phyloP scores from a whole-genome alignment of 2,113 vertebrate species.

The Sceloporus tristichus region DNA sequence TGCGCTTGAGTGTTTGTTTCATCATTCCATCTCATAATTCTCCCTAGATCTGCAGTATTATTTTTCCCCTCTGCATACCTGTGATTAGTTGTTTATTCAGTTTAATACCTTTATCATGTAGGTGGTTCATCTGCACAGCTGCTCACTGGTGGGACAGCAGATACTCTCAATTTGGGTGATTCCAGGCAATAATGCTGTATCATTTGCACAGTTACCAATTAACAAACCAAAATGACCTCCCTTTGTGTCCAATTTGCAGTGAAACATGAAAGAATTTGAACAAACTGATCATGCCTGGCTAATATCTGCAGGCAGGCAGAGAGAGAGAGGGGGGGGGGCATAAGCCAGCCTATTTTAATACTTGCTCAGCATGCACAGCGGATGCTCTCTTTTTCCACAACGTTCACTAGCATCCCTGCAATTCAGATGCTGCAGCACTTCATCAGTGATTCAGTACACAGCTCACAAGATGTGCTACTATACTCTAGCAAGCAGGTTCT shows the following conservation, averaged over 20 bases:
- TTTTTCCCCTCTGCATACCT: neutral
- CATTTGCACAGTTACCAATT: slow-evolving; percentile 19
- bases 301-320: slow-evolving; percentile 2
- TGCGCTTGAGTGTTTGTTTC: slow-evolving; percentile 5
- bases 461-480: slow-evolving; percentile 75
- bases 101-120: slow-evolving; percentile 61
- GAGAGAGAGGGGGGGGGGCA: neutral
- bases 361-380: slow-evolving; percentile 68
- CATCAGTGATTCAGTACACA: slow-evolving; percentile 81
- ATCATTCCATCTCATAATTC: slow-evolving; percentile 4
- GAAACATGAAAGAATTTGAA: slow-evolving; percentile 52
- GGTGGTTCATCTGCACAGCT: slow-evolving; percentile 55
- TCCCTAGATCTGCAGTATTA: slow-evolving; percentile 3
- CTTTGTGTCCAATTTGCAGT: slow-evolving; percentile 35
- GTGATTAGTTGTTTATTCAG: slow-evolving; percentile 25
- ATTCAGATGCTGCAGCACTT: slow-evolving; percentile 78
- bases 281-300: slow-evolving; percentile 30
- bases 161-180: neutral
- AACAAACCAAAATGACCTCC: slow-evolving; percentile 18
- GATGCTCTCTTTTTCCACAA: slow-evolving; percentile 52
- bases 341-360: slow-evolving; percentile 49
- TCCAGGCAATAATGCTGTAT: slow-evolving; percentile 22
- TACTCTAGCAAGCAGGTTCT: slow-evolving; percentile 75
- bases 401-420: slow-evolving; percentile 69
- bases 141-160: slow-evolving; percentile 31